These are phyloP conservation scores for Chaetops frenatus DNA, from an alignment of 2,113 vertebrate genomes.

Conservation along the genomic window DNA sequence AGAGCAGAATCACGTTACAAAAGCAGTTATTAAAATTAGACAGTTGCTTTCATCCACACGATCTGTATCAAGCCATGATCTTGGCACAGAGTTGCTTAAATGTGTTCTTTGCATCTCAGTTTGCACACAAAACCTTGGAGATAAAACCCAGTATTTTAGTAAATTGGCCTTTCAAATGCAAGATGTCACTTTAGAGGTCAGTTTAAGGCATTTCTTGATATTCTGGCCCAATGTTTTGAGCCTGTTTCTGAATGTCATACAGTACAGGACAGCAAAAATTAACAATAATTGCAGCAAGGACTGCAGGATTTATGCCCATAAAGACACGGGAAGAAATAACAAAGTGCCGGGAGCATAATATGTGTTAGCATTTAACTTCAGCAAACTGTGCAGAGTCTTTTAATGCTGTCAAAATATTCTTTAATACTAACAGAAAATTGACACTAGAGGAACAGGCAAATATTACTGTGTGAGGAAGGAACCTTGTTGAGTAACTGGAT, in stretches of 20 bases:
- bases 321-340: neutral
- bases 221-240: neutral
- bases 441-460: conserved; percentile 15
- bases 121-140: neutral
- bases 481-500: neutral
- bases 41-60: neutral
- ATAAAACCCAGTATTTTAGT: neutral
- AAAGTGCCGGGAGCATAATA: neutral
- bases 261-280: neutral
- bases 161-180: neutral
- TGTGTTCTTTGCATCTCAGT: neutral
- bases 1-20: neutral
- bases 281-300: neutral
- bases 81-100: neutral
- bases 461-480: neutral
- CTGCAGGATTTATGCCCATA: neutral
- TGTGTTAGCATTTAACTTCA: neutral
- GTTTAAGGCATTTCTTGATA: neutral
- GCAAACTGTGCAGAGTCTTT: neutral
- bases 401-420: neutral
- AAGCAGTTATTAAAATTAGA: neutral
- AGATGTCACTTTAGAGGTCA: neutral
- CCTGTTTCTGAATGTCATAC: neutral
- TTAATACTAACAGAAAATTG: neutral
- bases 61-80: neutral